Base-by-base conservation (phyloP, 2,113 vertebrate species). In the Smithornis capensis region DNA sequence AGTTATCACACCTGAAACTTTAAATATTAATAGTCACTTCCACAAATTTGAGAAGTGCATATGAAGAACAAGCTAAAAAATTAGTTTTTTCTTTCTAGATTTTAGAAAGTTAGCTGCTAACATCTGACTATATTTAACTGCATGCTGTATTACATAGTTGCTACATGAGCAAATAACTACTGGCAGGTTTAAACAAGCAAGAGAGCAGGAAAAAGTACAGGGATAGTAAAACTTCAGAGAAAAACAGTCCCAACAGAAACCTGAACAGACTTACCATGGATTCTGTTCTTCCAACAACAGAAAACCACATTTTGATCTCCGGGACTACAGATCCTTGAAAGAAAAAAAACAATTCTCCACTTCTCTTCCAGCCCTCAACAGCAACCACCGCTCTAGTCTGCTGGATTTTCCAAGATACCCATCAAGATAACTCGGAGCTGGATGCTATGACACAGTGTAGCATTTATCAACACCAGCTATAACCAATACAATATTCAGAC, bases 231-330 rank as follows among this genome's bases (percentile, higher is more conserved):
- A 95, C 83, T 95, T 89, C 64, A 96, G 87, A 91, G 80, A 69
- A 96, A 96, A 90, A 90, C 75, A 90, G 83, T 74, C 84, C 67
- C 69, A 81, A 89, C 71, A 83, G 86, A 95, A 81, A 92, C 91
- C 93, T 94, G 49, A 83, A 86, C 89, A 74, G 89, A 98, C 98
- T 98, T 98, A 99, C 98, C 98, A 90, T 44, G 89, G 98, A 92
- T 90, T 98, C 98, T 93, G 90, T 98, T 97, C 97, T 98, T 96
- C 99, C 99, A 93, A 99, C 98, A 94, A 99, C 99, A 88, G 99
- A 99, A 98, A 99, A 99, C 99, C 99, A 99, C 99, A 99, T 99
- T 98, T 90, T 98, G 97, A 89, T 77, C 91, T 91, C 92, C 35
- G 40, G 90, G 68, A 93, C 95, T 93, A 86, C 92, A 90, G 73